These are phyloP conservation scores for Pycnonotus jocosus DNA, from an alignment of 2,113 vertebrate genomes.

Conservation along the genomic window DNA sequence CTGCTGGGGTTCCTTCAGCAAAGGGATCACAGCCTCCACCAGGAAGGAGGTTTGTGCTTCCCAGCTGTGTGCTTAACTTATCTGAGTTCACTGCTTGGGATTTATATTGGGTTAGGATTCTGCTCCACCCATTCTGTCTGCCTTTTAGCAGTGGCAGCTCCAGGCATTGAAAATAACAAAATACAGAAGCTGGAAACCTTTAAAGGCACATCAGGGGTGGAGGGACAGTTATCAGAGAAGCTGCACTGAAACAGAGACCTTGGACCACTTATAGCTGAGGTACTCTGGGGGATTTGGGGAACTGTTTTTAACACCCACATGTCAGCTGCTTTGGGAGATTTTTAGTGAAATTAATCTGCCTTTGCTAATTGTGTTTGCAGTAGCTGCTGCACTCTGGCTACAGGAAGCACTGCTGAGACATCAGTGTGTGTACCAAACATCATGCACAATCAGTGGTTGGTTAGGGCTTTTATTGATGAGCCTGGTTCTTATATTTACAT, in stretches of 20 bases:
- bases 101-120: not conserved
- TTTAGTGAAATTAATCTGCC: not conserved
- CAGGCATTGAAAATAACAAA: not conserved
- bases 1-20: not conserved
- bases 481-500: not conserved
- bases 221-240: not conserved
- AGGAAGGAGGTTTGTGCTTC: not conserved
- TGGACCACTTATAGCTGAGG: accelerated
- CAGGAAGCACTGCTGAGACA: not conserved
- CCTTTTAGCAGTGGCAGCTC: not conserved
- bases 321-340: not conserved
- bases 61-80: accelerated
- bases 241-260: not conserved
- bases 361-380: not conserved
- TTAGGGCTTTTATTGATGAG: not conserved
- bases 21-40: not conserved
- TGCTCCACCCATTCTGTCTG: not conserved
- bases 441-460: not conserved
- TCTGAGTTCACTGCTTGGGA: not conserved
- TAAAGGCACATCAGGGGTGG: accelerated
- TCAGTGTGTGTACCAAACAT: not conserved
- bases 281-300: not conserved
- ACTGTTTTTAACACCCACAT: not conserved
- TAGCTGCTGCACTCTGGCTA: not conserved
- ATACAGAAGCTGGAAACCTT: not conserved